Base-by-base conservation (phyloP, 2,888 invertebrate genomes). In the Conchocele bisecta region DNA sequence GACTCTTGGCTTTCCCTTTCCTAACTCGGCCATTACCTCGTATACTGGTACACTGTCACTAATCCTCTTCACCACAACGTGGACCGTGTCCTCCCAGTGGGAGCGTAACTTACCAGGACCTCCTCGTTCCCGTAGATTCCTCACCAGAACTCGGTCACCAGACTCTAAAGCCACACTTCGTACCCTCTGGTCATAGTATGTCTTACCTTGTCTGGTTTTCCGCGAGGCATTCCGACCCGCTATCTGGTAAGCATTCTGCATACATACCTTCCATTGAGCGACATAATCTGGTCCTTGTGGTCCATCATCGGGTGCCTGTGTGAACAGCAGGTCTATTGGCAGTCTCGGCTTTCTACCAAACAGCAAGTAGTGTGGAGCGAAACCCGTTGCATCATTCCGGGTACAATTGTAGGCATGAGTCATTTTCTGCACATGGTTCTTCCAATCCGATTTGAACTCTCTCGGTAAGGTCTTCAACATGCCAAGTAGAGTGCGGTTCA, bases 401-500 rank as follows among this genome's bases (percentile, higher is more conserved):
- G 69, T 69, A 28, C 53, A 48, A 24, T 69, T 69, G 31, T 69
- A 69, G 9, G 58, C 63, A 51, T 64, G 57, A 26, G 53, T 41
- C 37, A 69, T 39, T 35, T 51, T 31, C 35, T 48, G 24, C 26
- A 31, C 20, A 53, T 64, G 65, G 20, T 28, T 31, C 53, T 59
- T 57, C 65, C 71, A 66, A 22, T 71, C 65, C 15, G 26, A 7
- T 44, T 71, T 71, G 15, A 41, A 33, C 4, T 48, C 33, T 29
- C 46, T 35, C 20, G 56, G 50, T 51, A 69, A 20, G 6, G 56
- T 71, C 15, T 57, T 22, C 13, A 71, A 44, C 65, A 71, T 66
- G 7, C 42, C 42, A n/a, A 65, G 50, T 31, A 57, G 20, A 13
- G 64, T 63, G 9, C 64, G 24, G 24, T 63, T 69, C 9, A 66